Base-by-base conservation (phyloP, 2,113 vertebrate species). In the Ictidomys tridecemlineatus region DNA sequence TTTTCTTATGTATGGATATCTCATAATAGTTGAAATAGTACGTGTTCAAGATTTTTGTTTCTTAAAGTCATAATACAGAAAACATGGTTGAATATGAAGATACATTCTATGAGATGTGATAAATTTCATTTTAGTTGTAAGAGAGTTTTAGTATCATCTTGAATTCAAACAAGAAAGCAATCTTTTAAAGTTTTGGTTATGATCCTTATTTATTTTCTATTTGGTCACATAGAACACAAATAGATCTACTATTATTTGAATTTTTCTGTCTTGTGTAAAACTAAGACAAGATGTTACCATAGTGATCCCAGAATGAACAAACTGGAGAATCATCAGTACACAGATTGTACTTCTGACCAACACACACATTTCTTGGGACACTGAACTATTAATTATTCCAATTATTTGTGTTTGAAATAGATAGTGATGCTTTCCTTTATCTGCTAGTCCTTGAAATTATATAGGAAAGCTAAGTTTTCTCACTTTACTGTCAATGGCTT, bases 371-470 rank as follows among this genome's bases (percentile, higher is more conserved):
- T 4, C 34, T 65, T 80, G 45, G 51, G 58, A 91, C 92, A 51
- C 26, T 61, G 73, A 28, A 51, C 48, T 76, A 28, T 14, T 82
- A 73, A 65, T 20, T 30, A 12, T 6, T 79, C 8, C 22, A 74
- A 48, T 87, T 94, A 11, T 92, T 42, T 92, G 9, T 69, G 18
- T 70, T 90, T 94, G 70, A 79, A 91, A 94, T 16, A 9, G 26
- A 56, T 95, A 87, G 14, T 76, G 48, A 34, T 95, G 37, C 51
- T 72, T 88, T 85, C 10, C 22, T 94, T 74, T 8, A 70, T 53
- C 17, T 61, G 76, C 24, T 63, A 63, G 61, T 9, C 26, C 61
- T 11, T 7, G 1, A 63, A 63, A 28, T 63, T 28, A 53, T 63
- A 48, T 2, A 26, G 1, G 45, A 70, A 34, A n/a, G 78, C 67